Conservation (phyloP, 2,797 vertebrate genomes). For the Pantherophis vulpinus region DNA sequence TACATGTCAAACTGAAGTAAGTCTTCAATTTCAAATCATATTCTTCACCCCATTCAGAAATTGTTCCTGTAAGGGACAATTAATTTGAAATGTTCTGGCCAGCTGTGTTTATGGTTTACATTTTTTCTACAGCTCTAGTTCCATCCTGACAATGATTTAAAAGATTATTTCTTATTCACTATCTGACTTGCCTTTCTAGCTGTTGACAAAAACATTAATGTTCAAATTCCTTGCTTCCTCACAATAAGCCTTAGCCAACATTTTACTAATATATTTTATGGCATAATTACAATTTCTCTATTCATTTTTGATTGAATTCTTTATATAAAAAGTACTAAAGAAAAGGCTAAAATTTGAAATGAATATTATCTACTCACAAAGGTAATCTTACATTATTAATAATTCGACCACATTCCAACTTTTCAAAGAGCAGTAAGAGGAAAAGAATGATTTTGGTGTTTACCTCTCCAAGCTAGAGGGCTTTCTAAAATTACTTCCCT, state of each 20-base stretch:
- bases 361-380: neutral
- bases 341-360: neutral
- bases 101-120: neutral
- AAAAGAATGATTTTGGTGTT: neutral
- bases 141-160: no score
- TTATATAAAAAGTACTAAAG: neutral
- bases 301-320: neutral
- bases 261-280: neutral
- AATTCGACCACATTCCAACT: neutral
- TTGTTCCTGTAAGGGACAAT: neutral
- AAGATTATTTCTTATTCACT: neutral
- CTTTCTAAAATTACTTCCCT: neutral
- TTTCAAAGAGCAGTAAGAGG: neutral
- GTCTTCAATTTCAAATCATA: neutral
- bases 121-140: neutral
- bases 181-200: neutral
- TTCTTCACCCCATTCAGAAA: neutral
- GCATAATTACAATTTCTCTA: neutral
- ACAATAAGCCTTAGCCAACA: neutral
- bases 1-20: neutral
- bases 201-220: neutral
- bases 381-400: neutral
- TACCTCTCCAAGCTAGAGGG: neutral
- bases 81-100: neutral
- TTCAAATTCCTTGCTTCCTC: neutral